Evolutionary conservation across 2,888 invertebrate species (phyloP).

Genomic region (Temnothorax rugatulus): DNA sequence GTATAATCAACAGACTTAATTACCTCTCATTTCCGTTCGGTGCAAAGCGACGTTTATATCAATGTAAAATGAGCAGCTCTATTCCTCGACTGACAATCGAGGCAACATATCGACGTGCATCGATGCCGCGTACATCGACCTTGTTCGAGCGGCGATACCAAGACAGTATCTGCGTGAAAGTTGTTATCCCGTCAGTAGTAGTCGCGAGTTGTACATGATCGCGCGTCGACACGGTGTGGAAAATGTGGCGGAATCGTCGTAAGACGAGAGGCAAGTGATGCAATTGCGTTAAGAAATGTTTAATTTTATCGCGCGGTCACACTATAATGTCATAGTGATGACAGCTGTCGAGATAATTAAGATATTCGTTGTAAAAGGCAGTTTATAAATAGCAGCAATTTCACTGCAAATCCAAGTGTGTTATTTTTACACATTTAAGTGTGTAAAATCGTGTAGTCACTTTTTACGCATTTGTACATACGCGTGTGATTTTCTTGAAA

Average conservation of each 20-base stretch:
- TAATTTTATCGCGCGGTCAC: constrained; percentile 1
- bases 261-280: constrained; percentile 42
- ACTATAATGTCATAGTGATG: neutral
- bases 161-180: constrained; percentile 20
- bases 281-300: neutral
- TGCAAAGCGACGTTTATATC: neutral
- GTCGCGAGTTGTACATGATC: constrained; percentile 42
- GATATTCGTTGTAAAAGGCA: neutral
- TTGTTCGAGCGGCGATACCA: constrained; percentile 26
- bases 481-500: too few relatives aligned
- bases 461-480: too few relatives aligned
- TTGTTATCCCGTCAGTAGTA: constrained; percentile 57
- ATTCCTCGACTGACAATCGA: neutral
- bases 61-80: neutral
- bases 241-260: constrained; percentile 59
- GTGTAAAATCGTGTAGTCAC: too few relatives aligned
- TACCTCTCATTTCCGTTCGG: constrained; percentile 12
- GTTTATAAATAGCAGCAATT: neutral
- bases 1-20: constrained; percentile 43
- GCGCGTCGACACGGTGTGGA: neutral
- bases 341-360: constrained; percentile 3
- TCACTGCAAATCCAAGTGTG: too few relatives aligned
- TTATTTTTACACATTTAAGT: too few relatives aligned
- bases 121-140: neutral
- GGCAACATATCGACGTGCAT: neutral